Evolutionary conservation across 2,797 vertebrate genomes (phyloP).

Genomic region (Chloroceryle amazona): DNA sequence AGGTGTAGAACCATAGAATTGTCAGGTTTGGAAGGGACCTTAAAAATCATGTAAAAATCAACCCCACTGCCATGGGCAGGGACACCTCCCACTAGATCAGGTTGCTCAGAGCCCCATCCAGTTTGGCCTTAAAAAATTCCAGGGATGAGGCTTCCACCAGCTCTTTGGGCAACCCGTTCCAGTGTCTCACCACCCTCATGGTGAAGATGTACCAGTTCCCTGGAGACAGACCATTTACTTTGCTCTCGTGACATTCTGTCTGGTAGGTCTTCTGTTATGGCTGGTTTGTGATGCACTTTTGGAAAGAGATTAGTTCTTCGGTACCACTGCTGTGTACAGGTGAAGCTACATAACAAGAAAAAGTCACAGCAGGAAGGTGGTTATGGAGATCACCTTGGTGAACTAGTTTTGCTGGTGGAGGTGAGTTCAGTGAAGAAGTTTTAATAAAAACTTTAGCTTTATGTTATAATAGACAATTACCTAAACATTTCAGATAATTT

Average conservation of each 20-base stretch:
- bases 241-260: background rate
- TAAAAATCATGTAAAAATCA: too few relatives aligned
- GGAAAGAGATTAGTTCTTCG: background rate
- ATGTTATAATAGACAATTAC: background rate
- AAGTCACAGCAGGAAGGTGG: background rate
- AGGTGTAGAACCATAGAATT: background rate
- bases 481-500: background rate
- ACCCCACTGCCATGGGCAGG: too few relatives aligned
- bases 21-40: too few relatives aligned
- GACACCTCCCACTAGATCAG: too few relatives aligned
- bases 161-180: too few relatives aligned
- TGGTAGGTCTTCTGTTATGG: background rate
- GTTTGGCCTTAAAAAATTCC: too few relatives aligned
- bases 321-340: accelerated
- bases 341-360: background rate
- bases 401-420: background rate
- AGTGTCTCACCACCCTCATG: too few relatives aligned
- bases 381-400: background rate
- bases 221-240: background rate
- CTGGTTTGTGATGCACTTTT: background rate
- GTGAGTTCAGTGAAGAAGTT: background rate
- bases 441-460: background rate
- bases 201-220: background rate
- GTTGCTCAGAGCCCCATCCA: too few relatives aligned
- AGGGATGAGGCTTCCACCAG: too few relatives aligned